phyloP scores from a whole-genome alignment of 2,113 vertebrate genomes.

The Platysternon megacephalum region DNA sequence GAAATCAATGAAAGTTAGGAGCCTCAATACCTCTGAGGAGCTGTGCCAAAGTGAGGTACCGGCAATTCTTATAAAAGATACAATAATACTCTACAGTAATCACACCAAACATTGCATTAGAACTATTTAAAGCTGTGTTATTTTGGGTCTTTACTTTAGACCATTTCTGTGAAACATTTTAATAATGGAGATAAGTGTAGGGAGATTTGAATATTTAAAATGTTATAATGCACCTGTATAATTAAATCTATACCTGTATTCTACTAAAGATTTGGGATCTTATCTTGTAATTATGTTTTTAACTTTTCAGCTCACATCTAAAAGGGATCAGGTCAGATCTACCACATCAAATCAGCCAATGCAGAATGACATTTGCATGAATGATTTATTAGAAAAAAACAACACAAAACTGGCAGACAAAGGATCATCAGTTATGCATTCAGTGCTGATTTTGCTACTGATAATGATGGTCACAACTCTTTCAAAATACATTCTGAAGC shows the following conservation, averaged over 20 bases:
- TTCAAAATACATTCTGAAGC: neutral
- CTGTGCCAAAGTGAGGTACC: neutral
- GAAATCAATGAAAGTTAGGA: neutral
- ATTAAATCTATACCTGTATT: neutral
- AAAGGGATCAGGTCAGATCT: constrained; percentile 20
- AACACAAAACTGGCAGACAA: constrained; percentile 24
- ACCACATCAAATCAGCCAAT: constrained; percentile 40
- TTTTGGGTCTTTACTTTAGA: neutral
- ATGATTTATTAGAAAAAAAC: constrained; percentile 11
- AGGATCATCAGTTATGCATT: constrained; percentile 2
- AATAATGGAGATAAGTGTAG: neutral
- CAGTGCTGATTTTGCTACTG: constrained; percentile 20
- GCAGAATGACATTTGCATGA: constrained; percentile 15
- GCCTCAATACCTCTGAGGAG: neutral
- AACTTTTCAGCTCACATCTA: constrained; percentile 11
- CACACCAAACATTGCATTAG: neutral
- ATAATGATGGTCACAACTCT: neutral
- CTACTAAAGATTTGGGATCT: neutral
- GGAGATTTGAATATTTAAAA: neutral
- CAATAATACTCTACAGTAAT: neutral
- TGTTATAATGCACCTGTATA: neutral
- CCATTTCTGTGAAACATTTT: constrained; percentile 18
- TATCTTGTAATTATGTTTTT: constrained; percentile 15
- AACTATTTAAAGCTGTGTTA: neutral
- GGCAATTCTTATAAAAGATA: neutral